Base-by-base conservation (phyloP, 1,140 invertebrate species). In the Lordiphosa collinella region DNA sequence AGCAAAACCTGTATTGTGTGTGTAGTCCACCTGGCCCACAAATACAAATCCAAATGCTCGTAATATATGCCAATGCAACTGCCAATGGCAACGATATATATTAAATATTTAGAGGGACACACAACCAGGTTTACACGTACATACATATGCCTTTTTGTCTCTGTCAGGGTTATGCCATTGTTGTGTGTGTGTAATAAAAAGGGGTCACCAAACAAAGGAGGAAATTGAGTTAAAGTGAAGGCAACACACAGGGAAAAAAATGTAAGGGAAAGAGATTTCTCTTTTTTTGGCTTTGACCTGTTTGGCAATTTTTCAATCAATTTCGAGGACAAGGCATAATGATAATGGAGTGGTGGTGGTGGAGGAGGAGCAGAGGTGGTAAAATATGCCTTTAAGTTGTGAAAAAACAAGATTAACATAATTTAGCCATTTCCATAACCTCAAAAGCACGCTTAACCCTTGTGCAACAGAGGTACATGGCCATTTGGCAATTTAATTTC, bases 401-500 rank as follows among this genome's bases (percentile, higher is more conserved):
- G 29, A 47, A 65, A 31, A 34, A 34, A 32, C 25, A 40, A 59
- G 62, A 82, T 80, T 80, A 80, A 67, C 76, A 78, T 78, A 84
- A 84, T 84, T 69, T 78, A 69, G 54, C 63, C 38, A 78, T 84
- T 84, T 73, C 65, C 78, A 82, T 78, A 80, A 72, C 76, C 71
- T 67, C 56, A 69, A 43, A 58, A 43, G 49, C 78, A 49, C 53
- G 34, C 64, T 73, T 64, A 84, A 84, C 78, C 75, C 73, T 73
- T 84, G 57, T 60, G 58, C 41, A 29, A 29, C 29, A 22, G 66
- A 55, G 71, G 58, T 67, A 84, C 73, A 84, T 73, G 78, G 79
- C 56, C 78, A 84, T 72, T 84, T 85, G 78, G 79, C 78, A 73
- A 78, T 84, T 84, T 84, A 84, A 84, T 84, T 84, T 84, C 68